A percentile compares a stretch with the other conserved stretches of the same genome.
Evolutionary conservation across 2,797 vertebrate genomes (phyloP).

Genomic region (Tachyglossus aculeatus): DNA sequence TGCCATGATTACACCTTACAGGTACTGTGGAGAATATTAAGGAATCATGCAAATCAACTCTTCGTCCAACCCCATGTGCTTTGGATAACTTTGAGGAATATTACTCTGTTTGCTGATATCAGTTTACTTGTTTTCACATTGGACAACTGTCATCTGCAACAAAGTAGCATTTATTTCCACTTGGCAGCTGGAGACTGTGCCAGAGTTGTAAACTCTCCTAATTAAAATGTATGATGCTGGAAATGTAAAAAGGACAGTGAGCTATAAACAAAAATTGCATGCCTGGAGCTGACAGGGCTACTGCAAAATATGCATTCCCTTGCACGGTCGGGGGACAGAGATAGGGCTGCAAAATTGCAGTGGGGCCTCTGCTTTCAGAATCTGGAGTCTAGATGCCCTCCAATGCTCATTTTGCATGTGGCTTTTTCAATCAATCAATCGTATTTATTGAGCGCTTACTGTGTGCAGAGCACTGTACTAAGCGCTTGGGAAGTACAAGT

Average conservation of each 20-base stretch:
- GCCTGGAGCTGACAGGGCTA: conserved; percentile 44
- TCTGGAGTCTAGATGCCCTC: too few species aligned
- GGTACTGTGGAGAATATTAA: conserved; percentile 54
- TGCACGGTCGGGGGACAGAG: conserved; percentile 9
- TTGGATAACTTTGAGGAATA: conserved; percentile 39
- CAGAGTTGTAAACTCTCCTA: conserved; percentile 44
- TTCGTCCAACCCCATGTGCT: conserved; percentile 16
- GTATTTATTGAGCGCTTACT: too few species aligned
- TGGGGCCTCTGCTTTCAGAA: too few species aligned
- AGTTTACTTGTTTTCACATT: conserved; percentile 46
- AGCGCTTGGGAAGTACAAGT: too few species aligned
- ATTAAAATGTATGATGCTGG: conserved; percentile 61
- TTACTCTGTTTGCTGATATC: conserved; percentile 40
- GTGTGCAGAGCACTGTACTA: too few species aligned
- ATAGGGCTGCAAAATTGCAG: neutral
- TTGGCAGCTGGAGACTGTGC: conserved; percentile 31
- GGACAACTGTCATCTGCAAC: conserved; percentile 46
- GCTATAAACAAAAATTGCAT: conserved; percentile 49
- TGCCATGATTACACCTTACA: conserved; percentile 48
- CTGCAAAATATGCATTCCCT: conserved; percentile 25
- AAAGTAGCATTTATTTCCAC: conserved; percentile 43
- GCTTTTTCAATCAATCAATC: too few species aligned
- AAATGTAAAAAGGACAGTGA: conserved; percentile 41
- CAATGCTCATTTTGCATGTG: too few species aligned
- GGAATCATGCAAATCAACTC: conserved; percentile 49